Evolutionary conservation across 2,113 vertebrate genomes (phyloP).

Genomic region (Heterotilapia buettikoferi): DNA sequence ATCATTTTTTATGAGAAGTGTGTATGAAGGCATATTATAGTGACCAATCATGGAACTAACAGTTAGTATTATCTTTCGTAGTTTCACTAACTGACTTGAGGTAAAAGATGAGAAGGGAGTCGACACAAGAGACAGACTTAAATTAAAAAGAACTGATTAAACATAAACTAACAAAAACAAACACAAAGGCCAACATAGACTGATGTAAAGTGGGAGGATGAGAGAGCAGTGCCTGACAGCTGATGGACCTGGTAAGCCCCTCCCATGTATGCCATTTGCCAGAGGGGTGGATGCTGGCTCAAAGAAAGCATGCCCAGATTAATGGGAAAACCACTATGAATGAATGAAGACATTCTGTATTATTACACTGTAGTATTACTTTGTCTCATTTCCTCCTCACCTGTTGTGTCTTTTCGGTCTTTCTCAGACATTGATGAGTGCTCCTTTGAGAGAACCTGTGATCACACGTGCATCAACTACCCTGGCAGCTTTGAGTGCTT

Average conservation of each 20-base stretch:
- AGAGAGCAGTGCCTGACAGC: neutral
- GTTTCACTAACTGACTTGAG: neutral
- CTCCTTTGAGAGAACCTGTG: conserved; percentile 91
- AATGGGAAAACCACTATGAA: neutral
- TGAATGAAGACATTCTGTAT: neutral
- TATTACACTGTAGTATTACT: neutral
- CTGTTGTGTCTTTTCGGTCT: neutral
- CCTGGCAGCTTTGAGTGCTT: conserved; percentile 89
- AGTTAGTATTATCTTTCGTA: neutral
- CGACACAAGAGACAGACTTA: neutral
- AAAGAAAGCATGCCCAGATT: neutral
- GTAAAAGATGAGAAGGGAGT: neutral
- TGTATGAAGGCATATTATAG: neutral
- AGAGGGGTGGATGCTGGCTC: neutral
- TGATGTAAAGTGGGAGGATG: neutral
- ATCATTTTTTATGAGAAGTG: neutral
- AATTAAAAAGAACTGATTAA: neutral
- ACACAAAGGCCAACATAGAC: neutral
- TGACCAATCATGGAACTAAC: neutral
- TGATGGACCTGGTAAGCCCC: neutral
- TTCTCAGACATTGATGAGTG: conserved; percentile 90
- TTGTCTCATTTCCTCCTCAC: neutral
- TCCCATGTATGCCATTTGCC: neutral
- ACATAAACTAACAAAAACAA: neutral
- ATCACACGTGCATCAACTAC: conserved; percentile 95